Conservation (phyloP, 1,140 invertebrate genomes). For the Agraylea sexmaculata region DNA sequence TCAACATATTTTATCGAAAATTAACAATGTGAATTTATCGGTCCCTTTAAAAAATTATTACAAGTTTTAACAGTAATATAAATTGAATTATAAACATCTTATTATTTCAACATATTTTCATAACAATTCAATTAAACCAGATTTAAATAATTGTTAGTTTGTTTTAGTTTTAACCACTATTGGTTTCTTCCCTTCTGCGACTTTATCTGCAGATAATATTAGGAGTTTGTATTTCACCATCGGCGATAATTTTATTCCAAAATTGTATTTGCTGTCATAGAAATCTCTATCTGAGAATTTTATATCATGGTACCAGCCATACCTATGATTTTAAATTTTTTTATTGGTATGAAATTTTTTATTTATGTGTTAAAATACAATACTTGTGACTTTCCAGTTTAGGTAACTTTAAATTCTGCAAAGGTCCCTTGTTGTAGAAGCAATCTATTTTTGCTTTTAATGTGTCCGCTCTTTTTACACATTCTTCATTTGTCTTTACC, state of each 20-base stretch:
- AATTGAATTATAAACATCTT: too few species aligned
- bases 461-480: constrained; percentile 10
- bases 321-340: constrained; percentile 22
- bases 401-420: constrained; percentile 23
- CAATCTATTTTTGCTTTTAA: constrained; percentile 22
- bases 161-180: constrained; percentile 6
- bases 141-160: too few species aligned
- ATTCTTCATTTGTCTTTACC: constrained; percentile 8
- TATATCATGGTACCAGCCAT: constrained; percentile 30
- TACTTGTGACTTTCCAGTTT: constrained; percentile 31
- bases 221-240: constrained; percentile 28
- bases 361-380: constrained; percentile 9
- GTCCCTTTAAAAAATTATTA: too few species aligned
- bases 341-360: neutral
- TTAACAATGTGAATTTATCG: too few species aligned
- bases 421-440: constrained; percentile 20
- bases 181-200: constrained; percentile 4
- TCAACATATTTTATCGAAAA: too few species aligned
- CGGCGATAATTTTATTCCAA: constrained; percentile 24
- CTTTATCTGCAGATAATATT: constrained; percentile 13
- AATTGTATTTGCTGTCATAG: constrained; percentile 24
- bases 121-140: too few species aligned
- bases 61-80: too few species aligned
- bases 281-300: constrained; percentile 21
- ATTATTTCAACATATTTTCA: too few species aligned